Percentiles rank a stretch among this genome's conserved stretches.
Conservation (phyloP, 1,140 invertebrate genomes). For the Magallana angulata region DNA sequence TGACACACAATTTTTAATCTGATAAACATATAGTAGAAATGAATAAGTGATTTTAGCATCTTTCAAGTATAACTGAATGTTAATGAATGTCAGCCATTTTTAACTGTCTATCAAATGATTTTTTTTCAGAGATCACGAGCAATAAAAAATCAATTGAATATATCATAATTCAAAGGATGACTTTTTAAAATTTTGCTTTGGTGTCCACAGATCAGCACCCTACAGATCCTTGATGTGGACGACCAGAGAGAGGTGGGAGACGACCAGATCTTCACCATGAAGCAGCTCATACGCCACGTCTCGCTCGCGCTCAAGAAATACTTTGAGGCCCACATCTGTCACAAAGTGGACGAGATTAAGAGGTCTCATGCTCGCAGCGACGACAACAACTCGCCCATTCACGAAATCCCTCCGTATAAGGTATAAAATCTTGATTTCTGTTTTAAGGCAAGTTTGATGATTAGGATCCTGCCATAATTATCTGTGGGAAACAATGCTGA, state of each 20-base stretch:
- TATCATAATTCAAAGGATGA: too few species aligned
- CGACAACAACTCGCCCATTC: conserved; percentile 70
- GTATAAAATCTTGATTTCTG: conserved; percentile 59
- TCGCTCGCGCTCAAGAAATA: conserved; percentile 94
- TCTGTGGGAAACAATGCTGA: too few species aligned
- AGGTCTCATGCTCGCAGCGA: conserved; percentile 81
- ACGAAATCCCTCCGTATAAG: conserved; percentile 79
- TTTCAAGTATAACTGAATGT: too few species aligned
- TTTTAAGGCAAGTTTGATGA: too few species aligned
- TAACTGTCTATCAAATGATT: too few species aligned
- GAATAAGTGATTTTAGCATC: too few species aligned
- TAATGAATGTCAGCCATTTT: too few species aligned
- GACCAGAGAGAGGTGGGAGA: conserved; percentile 89
- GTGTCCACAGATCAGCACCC: conserved; percentile 84
- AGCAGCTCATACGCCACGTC: conserved; percentile 96
- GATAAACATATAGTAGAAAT: too few species aligned
- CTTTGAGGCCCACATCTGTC: conserved; percentile 93
- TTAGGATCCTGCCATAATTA: too few species aligned
- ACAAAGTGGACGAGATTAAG: conserved; percentile 90
- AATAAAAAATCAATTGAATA: too few species aligned
- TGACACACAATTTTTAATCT: too few species aligned
- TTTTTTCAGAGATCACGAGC: too few species aligned
- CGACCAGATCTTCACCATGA: conserved; percentile 93
- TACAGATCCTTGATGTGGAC: conserved; percentile 87
- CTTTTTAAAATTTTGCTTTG: background rate